phyloP scores from a whole-genome alignment of 2,888 invertebrate genomes.

The Tolmerus cingulatus region DNA sequence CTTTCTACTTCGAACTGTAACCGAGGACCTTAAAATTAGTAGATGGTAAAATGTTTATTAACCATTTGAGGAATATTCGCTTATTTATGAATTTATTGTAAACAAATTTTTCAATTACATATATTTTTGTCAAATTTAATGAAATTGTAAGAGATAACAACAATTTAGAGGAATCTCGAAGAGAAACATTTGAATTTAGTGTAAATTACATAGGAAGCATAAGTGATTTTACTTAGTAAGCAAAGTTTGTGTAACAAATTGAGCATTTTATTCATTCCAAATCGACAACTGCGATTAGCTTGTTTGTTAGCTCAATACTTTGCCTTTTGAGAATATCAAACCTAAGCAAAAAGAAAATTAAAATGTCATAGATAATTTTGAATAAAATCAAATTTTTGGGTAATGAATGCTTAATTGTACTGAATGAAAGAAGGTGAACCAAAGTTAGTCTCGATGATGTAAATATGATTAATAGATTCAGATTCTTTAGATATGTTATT shows the following conservation, averaged over 20 bases:
- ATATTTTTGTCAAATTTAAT: conserved; percentile 28
- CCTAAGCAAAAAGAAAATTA: background rate
- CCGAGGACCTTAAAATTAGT: background rate
- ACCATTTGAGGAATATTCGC: background rate
- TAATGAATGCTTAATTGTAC: background rate
- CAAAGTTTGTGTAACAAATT: background rate
- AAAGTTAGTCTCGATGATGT: background rate
- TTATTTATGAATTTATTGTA: background rate
- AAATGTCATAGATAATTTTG: background rate
- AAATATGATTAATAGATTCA: background rate
- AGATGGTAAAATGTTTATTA: background rate
- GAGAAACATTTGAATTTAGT: conserved; percentile 10
- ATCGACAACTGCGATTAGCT: background rate
- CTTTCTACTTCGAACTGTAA: background rate
- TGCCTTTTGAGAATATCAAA: background rate
- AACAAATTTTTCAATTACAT: conserved; percentile 14
- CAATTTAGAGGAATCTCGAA: conserved; percentile 18
- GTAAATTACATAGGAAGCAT: background rate
- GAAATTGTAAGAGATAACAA: conserved; percentile 39
- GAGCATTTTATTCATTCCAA: background rate
- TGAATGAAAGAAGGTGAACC: background rate
- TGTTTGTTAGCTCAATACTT: background rate
- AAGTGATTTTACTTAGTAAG: background rate
- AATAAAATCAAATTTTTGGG: background rate
- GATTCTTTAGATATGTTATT: conserved; percentile 1